Evolutionary conservation across 2,113 vertebrate species (phyloP), one percentile per base, ranked within the genome.

Genomic region (Pipra filicauda): DNA sequence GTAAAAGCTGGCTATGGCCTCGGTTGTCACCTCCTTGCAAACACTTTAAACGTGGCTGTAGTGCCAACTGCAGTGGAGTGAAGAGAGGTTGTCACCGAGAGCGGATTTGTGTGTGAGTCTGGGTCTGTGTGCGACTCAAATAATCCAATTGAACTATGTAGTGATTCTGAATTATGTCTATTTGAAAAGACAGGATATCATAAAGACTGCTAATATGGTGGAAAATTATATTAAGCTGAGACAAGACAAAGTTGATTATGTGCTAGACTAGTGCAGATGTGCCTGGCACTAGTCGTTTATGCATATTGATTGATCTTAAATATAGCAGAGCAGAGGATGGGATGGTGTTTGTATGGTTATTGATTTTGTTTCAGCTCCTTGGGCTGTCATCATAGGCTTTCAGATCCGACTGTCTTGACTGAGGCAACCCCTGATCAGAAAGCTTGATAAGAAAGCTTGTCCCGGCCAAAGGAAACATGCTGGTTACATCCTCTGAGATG

Each of bases 141-240:
- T 96, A 97, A 96, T 97, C 93, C 95, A 93, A 62, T 95, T 97
- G 95, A 93, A 51, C 93, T 93, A 10, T 67, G 91, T 48, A 75
- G 88, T 71, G 92, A 91, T 97, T 96, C 91, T 41, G 91, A 96
- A 95, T 94, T 92, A 88, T 14, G 33, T 77, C 96, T 96, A 14
- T 97, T 96, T 96, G 94, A 92, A 83, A 87, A 95, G 96, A 92
- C 96, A 97, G 89, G 91, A 89, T 96, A 85, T 96, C 94, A 94
- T 94, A 96, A 97, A 97, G 96, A 74, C 93, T 85, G 91, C 78
- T 97, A 97, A 97, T 97, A 95, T 48, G 94, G 95, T 96, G 91
- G 96, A 91, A 97, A 97, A 97, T 97, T 95, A 76, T 48, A 97
- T 97, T 97, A 97, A 94, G 89, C 91, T 88, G 84, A 96, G 95